A percentile compares a stretch with the other conserved stretches of the same genome.
phyloP scores from a whole-genome alignment of 1,140 invertebrate species.

The Tetraneura akinire region DNA sequence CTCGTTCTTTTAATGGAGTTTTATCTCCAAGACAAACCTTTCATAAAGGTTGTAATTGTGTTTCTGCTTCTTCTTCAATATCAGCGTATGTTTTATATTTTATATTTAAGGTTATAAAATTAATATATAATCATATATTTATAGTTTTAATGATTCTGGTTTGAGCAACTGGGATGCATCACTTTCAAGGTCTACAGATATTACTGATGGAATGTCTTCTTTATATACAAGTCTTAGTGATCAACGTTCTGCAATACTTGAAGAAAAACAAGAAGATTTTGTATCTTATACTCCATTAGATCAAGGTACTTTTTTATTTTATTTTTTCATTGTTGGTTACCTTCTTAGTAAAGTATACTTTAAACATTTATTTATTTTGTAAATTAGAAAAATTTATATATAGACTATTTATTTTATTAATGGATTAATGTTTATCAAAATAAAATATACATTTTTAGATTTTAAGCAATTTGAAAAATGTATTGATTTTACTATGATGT shows the following conservation, averaged over 20 bases:
- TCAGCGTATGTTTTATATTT: constrained; percentile 7
- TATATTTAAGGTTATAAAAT: not conserved
- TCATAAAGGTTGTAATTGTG: constrained; percentile 46
- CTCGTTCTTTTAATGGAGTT: constrained; percentile 32
- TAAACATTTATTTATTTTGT: no score
- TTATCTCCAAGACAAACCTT: constrained; percentile 45
- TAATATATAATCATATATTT: not conserved
- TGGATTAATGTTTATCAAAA: no score
- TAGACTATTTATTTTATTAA: no score
- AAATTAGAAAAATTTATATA: no score
- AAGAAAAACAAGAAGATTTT: constrained; percentile 49
- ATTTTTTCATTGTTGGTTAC: not conserved
- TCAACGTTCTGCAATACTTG: constrained; percentile 40
- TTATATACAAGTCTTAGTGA: constrained; percentile 39
- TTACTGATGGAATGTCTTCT: constrained; percentile 29
- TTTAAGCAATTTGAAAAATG: no score
- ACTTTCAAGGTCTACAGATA: constrained; percentile 34
- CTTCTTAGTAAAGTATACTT: no score
- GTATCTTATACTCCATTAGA: constrained; percentile 42
- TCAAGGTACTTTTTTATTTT: constrained; percentile 32
- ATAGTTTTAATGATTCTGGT: constrained; percentile 40
- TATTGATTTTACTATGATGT: no score
- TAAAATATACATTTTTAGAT: no score
- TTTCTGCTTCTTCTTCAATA: constrained; percentile 18
- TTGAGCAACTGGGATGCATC: constrained; percentile 5